phyloP scores from a whole-genome alignment of 2,113 vertebrate species.

The Cercocebus atys region DNA sequence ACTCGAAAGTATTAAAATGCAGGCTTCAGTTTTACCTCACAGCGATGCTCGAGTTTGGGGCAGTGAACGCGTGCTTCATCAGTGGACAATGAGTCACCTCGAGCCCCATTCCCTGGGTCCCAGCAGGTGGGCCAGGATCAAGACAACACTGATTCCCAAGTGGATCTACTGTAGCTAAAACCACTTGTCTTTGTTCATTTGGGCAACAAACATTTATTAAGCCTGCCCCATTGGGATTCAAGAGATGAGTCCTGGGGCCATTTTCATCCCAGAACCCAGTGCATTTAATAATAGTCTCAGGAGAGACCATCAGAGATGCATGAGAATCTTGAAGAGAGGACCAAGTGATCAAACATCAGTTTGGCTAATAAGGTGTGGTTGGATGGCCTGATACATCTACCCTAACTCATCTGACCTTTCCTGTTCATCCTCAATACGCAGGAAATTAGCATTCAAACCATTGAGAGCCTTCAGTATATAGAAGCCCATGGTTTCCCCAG shows the following conservation, averaged over 20 bases:
- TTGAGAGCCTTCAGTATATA: not conserved
- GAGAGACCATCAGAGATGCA: not conserved
- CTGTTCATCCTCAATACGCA: not conserved
- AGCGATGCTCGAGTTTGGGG: not conserved
- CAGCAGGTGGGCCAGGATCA: too few relatives aligned
- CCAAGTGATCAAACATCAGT: not conserved
- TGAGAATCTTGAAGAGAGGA: not conserved
- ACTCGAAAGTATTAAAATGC: not conserved
- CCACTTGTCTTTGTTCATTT: not conserved
- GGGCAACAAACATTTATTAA: not conserved
- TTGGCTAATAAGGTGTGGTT: not conserved
- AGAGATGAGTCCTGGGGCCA: not conserved
- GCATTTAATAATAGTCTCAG: not conserved
- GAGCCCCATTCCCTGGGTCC: not conserved
- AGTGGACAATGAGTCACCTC: not conserved
- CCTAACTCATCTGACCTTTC: not conserved
- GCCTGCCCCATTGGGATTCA: not conserved
- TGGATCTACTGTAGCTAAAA: not conserved
- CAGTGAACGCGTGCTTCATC: not conserved
- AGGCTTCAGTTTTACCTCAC: not conserved
- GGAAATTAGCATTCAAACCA: not conserved
- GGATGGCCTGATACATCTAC: not conserved
- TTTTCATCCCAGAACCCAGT: not conserved
- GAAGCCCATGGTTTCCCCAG: not conserved
- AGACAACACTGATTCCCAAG: not conserved